Base-by-base conservation (phyloP, 2,797 vertebrate species). In the Propithecus deckenii region DNA sequence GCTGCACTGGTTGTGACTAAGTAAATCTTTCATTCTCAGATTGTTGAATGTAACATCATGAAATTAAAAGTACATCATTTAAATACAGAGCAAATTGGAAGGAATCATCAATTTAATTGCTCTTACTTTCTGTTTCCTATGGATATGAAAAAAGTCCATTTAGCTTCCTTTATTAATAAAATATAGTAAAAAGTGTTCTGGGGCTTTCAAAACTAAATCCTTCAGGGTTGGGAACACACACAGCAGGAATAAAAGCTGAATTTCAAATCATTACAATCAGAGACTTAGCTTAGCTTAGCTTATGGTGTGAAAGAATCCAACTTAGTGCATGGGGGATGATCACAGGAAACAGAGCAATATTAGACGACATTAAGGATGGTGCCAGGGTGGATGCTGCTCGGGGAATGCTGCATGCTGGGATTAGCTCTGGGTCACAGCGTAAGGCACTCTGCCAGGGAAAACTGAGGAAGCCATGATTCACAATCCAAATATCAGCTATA, bases 71-170 rank as follows among this genome's bases (percentile, higher is more conserved):
- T 61, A 85, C 12, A 96, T 86, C 28, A 92, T 71, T 97, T 87
- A 97, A 90, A 97, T 78, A 91, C 57, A 89, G 71, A 88, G 61
- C 91, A 97, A 67, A 92, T 25, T 71, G 15, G 57, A 96, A 92
- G 17, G 41, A 79, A 78, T 92, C 81, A 32, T 93, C 93, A 63
- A 90, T 83, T 96, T 88, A 65, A 92, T 63, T 88, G 30, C 4
- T 88, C 18, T 88, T 97, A 80, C 57, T 87, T 97, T 86, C 52
- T 85, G 38, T 57, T 94, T 93, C 43, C 14, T 78, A n/a, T 9
- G 12, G 69, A 35, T 69, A 80, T 38, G n/a, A 92, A 80, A 88
- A 78, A 91, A 75, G 8, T n/a, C 20, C 35, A 80, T 79, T 96
- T 95, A 90, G 15, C 18, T 75, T 83, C 30, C 14, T 59, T 91